A percentile compares a stretch with the other conserved stretches of the same genome.
These are phyloP conservation scores for Hirtodrosophila trivittata DNA, from an alignment of 2,888 invertebrate genomes.

Conservation along the genomic window DNA sequence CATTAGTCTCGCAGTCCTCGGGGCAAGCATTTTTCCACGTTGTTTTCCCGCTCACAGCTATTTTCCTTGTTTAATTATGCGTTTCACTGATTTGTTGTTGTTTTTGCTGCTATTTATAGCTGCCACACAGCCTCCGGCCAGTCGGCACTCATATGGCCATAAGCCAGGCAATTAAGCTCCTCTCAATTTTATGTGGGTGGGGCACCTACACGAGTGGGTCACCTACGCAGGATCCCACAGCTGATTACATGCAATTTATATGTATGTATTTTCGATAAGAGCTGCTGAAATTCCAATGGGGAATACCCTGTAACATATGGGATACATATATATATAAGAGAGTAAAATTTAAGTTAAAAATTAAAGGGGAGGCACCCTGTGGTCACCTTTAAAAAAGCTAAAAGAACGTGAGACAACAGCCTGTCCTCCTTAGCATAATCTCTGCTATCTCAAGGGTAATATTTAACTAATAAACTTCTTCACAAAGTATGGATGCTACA, in stretches of 20 bases:
- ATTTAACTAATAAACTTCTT: too few species aligned
- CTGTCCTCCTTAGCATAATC: too few species aligned
- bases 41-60: constrained; percentile 7
- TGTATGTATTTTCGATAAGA: constrained; percentile 8
- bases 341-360: too few species aligned
- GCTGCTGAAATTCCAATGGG: constrained; percentile 2
- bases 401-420: too few species aligned
- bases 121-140: constrained; percentile 23
- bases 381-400: too few species aligned
- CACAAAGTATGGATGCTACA: too few species aligned
- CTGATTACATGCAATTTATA: constrained; percentile 50
- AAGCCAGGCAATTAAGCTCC: constrained; percentile 58
- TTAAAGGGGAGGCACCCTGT: too few species aligned
- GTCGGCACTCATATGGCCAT: constrained; percentile 40
- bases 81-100: constrained; percentile 44
- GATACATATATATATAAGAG: not conserved
- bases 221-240: constrained; percentile 44
- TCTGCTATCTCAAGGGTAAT: too few species aligned
- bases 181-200: constrained; percentile 40
- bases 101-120: constrained; percentile 13
- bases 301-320: constrained; percentile 4
- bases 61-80: constrained; percentile 52
- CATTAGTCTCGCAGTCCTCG: constrained; percentile 58
- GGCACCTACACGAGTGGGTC: not conserved
- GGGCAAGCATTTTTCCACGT: constrained; percentile 13